Evolutionary conservation across 2,888 invertebrate species (phyloP).

Genomic region (Scaptomyza tumidula): DNA sequence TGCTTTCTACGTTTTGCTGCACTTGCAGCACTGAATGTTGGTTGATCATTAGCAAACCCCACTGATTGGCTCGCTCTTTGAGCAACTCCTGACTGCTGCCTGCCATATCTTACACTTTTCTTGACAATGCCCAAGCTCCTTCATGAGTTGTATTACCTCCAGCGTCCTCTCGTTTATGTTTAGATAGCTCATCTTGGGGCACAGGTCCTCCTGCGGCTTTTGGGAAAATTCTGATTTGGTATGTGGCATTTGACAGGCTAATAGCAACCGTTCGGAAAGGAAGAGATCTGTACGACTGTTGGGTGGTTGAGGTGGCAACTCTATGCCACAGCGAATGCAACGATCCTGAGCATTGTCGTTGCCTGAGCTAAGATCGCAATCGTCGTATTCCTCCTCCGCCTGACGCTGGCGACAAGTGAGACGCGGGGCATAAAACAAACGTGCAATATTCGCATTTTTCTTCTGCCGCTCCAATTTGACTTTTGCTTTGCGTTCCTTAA

Average conservation of each 20-base stretch:
- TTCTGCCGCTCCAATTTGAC: background rate
- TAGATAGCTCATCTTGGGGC: conserved; percentile 5
- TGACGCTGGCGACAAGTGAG: conserved; percentile 44
- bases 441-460: background rate
- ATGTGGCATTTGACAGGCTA: conserved; percentile 46
- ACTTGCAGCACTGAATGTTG: conserved; percentile 23
- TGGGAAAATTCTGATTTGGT: conserved; percentile 42
- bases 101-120: background rate
- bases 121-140: background rate
- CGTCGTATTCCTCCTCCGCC: background rate
- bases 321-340: conserved; percentile 48
- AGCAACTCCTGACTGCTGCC: background rate
- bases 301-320: background rate
- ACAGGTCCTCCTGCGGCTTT: background rate
- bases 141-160: conserved; percentile 29
- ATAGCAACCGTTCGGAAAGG: conserved; percentile 30
- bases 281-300: background rate
- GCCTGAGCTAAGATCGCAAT: background rate
- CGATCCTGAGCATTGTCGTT: background rate
- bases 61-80: background rate
- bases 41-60: background rate
- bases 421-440: conserved; percentile 54
- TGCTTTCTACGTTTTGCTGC: conserved; percentile 3
- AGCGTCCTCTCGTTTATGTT: background rate
- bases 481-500: background rate